Evolutionary conservation across 2,888 invertebrate genomes (phyloP), one percentile per base, ranked within the genome.

Genomic region (Myopa tessellatipennis): DNA sequence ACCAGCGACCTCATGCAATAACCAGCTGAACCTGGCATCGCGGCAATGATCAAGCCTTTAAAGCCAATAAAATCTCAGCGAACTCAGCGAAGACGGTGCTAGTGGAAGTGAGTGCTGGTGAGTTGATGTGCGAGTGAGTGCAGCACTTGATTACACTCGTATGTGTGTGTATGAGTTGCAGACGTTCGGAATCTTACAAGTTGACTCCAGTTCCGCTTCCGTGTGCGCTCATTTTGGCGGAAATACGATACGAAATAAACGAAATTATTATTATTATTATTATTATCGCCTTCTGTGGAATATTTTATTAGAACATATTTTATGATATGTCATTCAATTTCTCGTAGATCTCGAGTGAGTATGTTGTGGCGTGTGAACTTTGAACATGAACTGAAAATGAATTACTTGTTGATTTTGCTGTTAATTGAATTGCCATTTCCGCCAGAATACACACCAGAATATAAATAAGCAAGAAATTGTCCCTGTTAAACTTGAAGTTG

Each of bases 181-280:
- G 75, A 68, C 61, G 60, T 63, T 71, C 38, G 38, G 45, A 77
- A 75, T 78, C 77, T 76, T 73, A 77, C 77, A 80, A 77, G 76
- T 76, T 77, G 80, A 79, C 81, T 78, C 78, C 76, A 79, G 79
- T 79, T 81, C 80, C 81, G 81, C 77, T 80, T 79, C 26, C 75
- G 80, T 79, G 75, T 77, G 61, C 73, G 77, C 78, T 80, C 77
- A 81, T 82, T 83, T 70, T 78, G 77, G 77, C 81, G 81, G 82
- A 82, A 82, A 80, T 79, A 76, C 71, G 78, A 77, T 81, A 82
- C 81, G 80, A 81, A 82, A 82, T 82, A 81, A 81, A 79, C 74
- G 74, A 76, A 79, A 76, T 80, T 80, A 80, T 45, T 45, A 45
- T 45, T 45, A 45, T 45, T 45, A 45, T 45, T 45, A 45, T 45